These are phyloP conservation scores for Pseudococcus longispinus DNA, from an alignment of 2,888 invertebrate genomes.

Conservation along the genomic window DNA sequence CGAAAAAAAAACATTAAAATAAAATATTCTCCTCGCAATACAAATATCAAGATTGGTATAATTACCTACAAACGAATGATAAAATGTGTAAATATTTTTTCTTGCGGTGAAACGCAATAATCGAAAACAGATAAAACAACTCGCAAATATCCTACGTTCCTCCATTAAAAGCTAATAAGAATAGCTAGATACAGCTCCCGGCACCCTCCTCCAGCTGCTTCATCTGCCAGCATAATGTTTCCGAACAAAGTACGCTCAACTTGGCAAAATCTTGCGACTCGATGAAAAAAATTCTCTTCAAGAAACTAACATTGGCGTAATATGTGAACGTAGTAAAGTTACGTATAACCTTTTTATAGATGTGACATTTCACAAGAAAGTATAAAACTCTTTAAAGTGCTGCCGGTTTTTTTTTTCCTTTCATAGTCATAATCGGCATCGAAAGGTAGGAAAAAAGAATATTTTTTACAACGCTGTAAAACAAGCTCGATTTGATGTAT, in stretches of 20 bases:
- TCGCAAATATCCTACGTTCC: background rate
- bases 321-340: background rate
- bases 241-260: background rate
- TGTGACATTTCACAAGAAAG: background rate
- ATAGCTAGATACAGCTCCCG: background rate
- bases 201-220: background rate
- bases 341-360: background rate
- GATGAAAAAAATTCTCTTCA: background rate
- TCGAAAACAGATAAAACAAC: constrained; percentile 1
- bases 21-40: too few relatives aligned
- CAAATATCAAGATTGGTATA: background rate
- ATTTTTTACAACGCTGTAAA: background rate
- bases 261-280: background rate
- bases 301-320: background rate
- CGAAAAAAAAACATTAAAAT: too few relatives aligned
- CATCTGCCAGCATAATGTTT: background rate
- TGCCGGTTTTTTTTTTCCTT: background rate
- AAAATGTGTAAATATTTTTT: background rate
- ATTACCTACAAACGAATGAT: background rate
- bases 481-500: constrained; percentile 11
- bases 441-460: background rate
- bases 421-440: background rate
- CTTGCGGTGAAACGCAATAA: background rate
- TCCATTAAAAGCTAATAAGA: constrained; percentile 11
- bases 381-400: background rate